These are phyloP conservation scores for Vanessa atalanta DNA, from an alignment of 1,140 invertebrate genomes.

Conservation along the genomic window DNA sequence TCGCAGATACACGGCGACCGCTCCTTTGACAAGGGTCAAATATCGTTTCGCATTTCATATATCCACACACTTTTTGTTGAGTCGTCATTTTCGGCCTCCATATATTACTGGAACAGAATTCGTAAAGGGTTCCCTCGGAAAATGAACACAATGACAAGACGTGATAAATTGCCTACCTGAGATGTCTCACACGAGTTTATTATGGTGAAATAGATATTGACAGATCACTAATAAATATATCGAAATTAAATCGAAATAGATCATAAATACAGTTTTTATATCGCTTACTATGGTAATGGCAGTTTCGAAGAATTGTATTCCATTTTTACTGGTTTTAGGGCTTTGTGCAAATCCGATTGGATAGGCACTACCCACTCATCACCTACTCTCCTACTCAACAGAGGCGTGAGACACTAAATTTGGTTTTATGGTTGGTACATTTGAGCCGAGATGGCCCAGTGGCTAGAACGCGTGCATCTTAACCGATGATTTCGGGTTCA, in stretches of 20 bases:
- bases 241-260: background rate
- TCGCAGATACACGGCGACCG: slow-evolving; percentile 48
- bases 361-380: too few species aligned
- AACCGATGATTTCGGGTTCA: too few species aligned
- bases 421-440: too few species aligned
- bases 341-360: too few species aligned
- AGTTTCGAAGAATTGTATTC: too few species aligned
- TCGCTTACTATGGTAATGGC: too few species aligned
- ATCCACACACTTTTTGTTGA: slow-evolving; percentile 48
- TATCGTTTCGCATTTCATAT: slow-evolving; percentile 58
- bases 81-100: slow-evolving; percentile 50
- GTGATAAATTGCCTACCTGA: slow-evolving; percentile 40
- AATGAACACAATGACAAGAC: slow-evolving; percentile 42
- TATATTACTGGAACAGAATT: slow-evolving; percentile 51
- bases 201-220: slow-evolving; percentile 27
- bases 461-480: too few species aligned
- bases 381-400: too few species aligned
- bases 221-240: background rate
- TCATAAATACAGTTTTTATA: too few species aligned
- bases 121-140: slow-evolving; percentile 43
- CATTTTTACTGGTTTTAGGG: too few species aligned
- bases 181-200: slow-evolving; percentile 14
- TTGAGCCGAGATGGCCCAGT: too few species aligned
- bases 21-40: slow-evolving; percentile 60
- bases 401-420: too few species aligned